A percentile compares a stretch with the other conserved stretches of the same genome.
These are phyloP conservation scores for Agapornis canus DNA, from an alignment of 2,797 vertebrate species.

Conservation along the genomic window DNA sequence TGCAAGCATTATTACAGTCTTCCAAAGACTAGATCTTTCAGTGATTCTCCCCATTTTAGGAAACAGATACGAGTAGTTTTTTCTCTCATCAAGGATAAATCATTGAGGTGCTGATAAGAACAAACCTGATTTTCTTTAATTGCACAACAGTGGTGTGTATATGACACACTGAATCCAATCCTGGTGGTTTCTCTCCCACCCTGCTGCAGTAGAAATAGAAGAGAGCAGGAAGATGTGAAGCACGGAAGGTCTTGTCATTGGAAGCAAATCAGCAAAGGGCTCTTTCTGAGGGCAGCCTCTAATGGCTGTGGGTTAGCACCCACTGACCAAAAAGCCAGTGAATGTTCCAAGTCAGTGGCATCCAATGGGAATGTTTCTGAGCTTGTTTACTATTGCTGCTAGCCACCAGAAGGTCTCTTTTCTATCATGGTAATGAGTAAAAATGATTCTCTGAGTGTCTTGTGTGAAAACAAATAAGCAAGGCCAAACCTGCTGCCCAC, in stretches of 20 bases:
- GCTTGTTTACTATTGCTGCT: background rate
- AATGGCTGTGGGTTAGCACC: background rate
- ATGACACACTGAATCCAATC: background rate
- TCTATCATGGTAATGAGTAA: background rate
- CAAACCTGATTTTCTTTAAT: background rate
- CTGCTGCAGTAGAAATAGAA: background rate
- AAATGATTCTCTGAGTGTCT: background rate
- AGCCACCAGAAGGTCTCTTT: background rate
- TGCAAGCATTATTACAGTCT: background rate
- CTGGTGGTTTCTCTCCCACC: background rate
- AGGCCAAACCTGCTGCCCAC: background rate
- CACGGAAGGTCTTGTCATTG: background rate
- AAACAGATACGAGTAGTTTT: background rate
- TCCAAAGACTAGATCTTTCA: background rate
- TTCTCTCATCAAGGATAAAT: background rate
- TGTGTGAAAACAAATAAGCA: background rate
- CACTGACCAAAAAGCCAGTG: background rate
- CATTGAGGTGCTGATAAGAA: background rate
- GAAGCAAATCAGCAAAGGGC: background rate
- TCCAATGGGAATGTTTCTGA: background rate
- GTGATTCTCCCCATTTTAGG: background rate
- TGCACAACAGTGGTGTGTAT: background rate
- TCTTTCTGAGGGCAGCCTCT: background rate
- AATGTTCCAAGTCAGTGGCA: background rate
- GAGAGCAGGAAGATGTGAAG: background rate